Conservation (phyloP, 2,797 vertebrate genomes). For the Mareca strepera region DNA sequence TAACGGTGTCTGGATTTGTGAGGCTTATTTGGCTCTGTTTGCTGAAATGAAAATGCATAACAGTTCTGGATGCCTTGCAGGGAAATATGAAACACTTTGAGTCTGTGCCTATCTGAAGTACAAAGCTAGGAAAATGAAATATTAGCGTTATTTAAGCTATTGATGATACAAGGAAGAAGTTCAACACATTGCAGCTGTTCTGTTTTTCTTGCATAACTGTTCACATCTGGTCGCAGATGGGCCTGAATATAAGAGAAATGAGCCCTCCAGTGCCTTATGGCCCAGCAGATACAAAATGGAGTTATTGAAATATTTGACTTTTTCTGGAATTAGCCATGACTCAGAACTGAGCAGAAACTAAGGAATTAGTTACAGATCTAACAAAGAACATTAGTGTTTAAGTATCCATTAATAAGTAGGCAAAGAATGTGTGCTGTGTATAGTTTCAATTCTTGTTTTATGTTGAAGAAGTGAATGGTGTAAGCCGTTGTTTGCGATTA, state of each 20-base stretch:
- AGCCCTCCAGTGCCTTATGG: background rate
- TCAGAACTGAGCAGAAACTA: background rate
- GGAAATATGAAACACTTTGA: background rate
- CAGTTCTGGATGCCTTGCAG: background rate
- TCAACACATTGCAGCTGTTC: background rate
- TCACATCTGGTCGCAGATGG: background rate
- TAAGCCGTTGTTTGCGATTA: background rate
- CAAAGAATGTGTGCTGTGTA: background rate
- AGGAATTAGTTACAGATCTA: background rate
- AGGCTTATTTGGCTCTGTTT: background rate
- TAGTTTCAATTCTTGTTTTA: background rate
- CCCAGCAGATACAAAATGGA: background rate
- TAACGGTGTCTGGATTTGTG: background rate
- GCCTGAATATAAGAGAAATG: background rate
- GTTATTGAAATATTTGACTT: background rate
- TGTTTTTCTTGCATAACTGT: background rate
- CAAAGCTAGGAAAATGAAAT: background rate
- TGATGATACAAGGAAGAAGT: background rate
- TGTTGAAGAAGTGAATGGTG: background rate
- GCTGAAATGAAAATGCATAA: background rate
- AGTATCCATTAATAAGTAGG: background rate
- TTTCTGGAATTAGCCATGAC: background rate
- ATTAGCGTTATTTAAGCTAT: background rate
- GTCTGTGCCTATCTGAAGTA: background rate
- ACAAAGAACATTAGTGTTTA: background rate